phyloP scores from a whole-genome alignment of 2,113 vertebrate genomes.

The Anoura caudifer region DNA sequence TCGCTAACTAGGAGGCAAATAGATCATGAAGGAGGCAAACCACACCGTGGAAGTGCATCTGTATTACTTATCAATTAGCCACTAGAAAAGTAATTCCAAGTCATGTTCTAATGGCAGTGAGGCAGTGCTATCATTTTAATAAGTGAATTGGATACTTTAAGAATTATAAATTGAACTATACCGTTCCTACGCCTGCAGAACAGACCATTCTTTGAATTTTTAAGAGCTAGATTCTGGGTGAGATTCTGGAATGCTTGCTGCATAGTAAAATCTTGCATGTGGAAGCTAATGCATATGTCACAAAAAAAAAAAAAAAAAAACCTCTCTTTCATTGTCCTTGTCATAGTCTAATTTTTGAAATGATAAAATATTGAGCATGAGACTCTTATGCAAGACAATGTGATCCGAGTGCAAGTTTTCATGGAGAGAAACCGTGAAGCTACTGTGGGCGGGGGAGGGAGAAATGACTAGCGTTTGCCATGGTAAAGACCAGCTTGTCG shows the following conservation, averaged over 20 bases:
- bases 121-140: neutral
- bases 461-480: neutral
- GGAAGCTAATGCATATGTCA: neutral
- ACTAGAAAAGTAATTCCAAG: neutral
- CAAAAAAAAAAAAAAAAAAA: neutral
- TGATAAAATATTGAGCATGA: neutral
- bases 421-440: neutral
- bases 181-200: neutral
- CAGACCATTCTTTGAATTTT: neutral
- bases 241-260: neutral
- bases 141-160: neutral
- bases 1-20: neutral
- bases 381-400: neutral
- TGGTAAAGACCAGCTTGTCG: neutral
- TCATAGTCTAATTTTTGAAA: neutral
- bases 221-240: neutral
- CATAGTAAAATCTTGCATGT: neutral
- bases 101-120: neutral
- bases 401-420: neutral
- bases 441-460: neutral
- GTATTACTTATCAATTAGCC: neutral
- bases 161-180: neutral
- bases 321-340: neutral
- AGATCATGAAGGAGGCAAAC: neutral
- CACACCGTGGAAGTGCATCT: neutral